These are phyloP conservation scores for Cephus spinipes DNA, from an alignment of 2,888 invertebrate genomes.

Conservation along the genomic window DNA sequence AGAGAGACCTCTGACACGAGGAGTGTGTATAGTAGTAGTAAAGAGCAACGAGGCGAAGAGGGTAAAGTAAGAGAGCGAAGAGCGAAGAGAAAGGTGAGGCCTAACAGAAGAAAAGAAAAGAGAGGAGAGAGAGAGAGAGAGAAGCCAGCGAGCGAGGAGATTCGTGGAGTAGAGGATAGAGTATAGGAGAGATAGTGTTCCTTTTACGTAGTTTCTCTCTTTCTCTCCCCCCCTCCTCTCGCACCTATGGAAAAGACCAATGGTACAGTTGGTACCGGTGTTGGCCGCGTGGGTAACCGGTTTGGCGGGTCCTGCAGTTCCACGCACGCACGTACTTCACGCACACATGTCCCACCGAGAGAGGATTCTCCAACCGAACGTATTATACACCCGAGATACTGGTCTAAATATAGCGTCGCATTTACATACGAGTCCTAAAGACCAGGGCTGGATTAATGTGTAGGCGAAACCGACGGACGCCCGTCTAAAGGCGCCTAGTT, in stretches of 20 bases:
- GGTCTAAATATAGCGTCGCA: constrained; percentile 66
- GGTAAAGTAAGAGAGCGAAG: constrained; percentile 11
- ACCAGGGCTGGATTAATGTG: constrained; percentile 63
- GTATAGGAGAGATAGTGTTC: constrained; percentile 47
- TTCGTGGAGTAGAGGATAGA: constrained; percentile 22
- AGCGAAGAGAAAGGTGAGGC: not conserved
- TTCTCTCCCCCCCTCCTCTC: constrained; percentile 20
- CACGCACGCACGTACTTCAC: constrained; percentile 48
- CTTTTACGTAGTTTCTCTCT: constrained; percentile 33
- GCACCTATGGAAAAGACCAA: not conserved
- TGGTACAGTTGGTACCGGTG: constrained; percentile 20
- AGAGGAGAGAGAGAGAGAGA: constrained; percentile 12
- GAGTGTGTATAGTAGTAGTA: not conserved
- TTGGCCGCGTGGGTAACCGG: constrained; percentile 62
- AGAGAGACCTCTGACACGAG: constrained; percentile 12
- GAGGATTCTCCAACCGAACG: constrained; percentile 19
- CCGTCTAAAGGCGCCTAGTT: constrained; percentile 12
- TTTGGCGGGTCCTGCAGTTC: constrained; percentile 62
- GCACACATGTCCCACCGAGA: constrained; percentile 35
- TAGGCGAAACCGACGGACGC: constrained; percentile 51
- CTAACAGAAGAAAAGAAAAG: constrained; percentile 11
- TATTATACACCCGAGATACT: constrained; percentile 58
- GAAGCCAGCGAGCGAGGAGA: constrained; percentile 21
- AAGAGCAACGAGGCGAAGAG: not conserved
- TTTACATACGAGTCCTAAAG: constrained; percentile 65